phyloP scores from a whole-genome alignment of 2,113 vertebrate genomes.

The Onychostruthus taczanowskii region DNA sequence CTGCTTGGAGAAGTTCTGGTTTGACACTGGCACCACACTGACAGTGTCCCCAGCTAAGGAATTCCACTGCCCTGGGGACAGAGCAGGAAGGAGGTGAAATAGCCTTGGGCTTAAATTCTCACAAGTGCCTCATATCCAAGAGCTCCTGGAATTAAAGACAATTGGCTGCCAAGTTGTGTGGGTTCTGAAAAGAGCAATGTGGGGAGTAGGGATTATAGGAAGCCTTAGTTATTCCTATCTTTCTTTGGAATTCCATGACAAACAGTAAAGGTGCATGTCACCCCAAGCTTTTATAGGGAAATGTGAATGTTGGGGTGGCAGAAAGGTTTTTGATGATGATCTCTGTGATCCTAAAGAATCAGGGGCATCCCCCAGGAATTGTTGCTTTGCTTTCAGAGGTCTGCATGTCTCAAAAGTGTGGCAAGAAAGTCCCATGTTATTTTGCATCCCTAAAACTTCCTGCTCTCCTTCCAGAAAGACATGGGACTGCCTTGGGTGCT shows the following conservation, averaged over 20 bases:
- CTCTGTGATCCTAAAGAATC: not conserved
- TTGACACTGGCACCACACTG: not conserved
- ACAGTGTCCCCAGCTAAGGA: not conserved
- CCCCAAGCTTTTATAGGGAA: not conserved
- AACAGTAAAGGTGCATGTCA: not conserved
- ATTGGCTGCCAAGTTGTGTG: not conserved
- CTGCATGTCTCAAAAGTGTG: fast-evolving
- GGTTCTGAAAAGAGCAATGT: not conserved
- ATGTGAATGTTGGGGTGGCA: not conserved
- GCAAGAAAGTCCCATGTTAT: fast-evolving
- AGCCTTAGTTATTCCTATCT: not conserved
- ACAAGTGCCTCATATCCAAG: not conserved
- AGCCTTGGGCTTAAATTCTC: not conserved
- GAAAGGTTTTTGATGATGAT: not conserved
- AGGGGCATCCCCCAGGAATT: not conserved
- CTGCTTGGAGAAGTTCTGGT: not conserved
- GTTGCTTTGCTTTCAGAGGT: not conserved
- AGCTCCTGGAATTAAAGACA: not conserved
- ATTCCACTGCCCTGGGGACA: not conserved
- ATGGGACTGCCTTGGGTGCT: not conserved
- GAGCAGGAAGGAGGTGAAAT: not conserved
- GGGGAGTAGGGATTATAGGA: not conserved
- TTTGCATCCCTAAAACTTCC: not conserved
- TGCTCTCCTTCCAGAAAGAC: not conserved
- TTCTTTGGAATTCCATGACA: not conserved